These are phyloP conservation scores for Sardina pilchardus DNA, from an alignment of 2,113 vertebrate genomes.

Conservation along the genomic window DNA sequence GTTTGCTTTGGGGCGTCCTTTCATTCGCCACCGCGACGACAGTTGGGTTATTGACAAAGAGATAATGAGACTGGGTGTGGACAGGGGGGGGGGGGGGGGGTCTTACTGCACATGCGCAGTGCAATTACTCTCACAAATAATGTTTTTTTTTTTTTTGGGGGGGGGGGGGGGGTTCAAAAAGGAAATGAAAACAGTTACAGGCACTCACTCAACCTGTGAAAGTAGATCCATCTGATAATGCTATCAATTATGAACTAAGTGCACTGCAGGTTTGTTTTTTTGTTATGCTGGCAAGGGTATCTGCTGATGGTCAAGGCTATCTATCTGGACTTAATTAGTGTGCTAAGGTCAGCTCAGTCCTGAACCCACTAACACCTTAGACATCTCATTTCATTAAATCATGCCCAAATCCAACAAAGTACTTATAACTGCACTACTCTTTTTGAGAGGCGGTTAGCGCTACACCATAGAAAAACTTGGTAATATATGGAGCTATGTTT, in stretches of 20 bases:
- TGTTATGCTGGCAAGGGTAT: background rate
- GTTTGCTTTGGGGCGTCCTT: slow-evolving; percentile 39
- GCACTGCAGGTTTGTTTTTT: slow-evolving; percentile 6
- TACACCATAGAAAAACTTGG: background rate
- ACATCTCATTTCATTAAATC: slow-evolving; percentile 11
- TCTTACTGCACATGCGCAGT: slow-evolving; percentile 36
- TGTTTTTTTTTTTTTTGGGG: too few relatives aligned
- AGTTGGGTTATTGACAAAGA: slow-evolving; percentile 41
- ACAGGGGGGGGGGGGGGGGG: slow-evolving; percentile 25
- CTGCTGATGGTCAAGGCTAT: slow-evolving; percentile 16
- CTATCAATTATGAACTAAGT: slow-evolving; percentile 17
- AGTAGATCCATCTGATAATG: slow-evolving; percentile 23
- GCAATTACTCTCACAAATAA: slow-evolving; percentile 36
- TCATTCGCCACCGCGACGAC: slow-evolving; percentile 30
- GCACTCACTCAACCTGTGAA: slow-evolving; percentile 2
- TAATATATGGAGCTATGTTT: background rate
- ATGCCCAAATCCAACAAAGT: background rate
- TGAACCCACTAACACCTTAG: slow-evolving; percentile 25
- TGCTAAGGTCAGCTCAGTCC: slow-evolving; percentile 17
- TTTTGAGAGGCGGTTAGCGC: background rate
- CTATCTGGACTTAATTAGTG: slow-evolving; percentile 18
- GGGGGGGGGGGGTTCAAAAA: background rate
- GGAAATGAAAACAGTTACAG: background rate
- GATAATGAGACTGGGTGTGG: slow-evolving; percentile 41
- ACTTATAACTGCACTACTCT: background rate